phyloP scores from a whole-genome alignment of 1,140 invertebrate genomes.

The Paramacrobiotus metropolitanus region DNA sequence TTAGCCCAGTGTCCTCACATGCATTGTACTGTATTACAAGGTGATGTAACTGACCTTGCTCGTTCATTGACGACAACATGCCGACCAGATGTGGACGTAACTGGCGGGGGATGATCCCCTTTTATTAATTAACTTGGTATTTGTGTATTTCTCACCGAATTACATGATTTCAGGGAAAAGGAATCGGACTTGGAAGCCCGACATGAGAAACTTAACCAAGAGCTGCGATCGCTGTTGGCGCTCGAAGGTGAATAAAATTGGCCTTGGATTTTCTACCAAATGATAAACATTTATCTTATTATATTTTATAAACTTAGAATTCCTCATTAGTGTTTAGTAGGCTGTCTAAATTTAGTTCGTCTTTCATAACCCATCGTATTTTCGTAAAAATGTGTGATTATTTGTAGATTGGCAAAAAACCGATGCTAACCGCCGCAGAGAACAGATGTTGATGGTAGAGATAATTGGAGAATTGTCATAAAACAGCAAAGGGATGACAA shows the following conservation, averaged over 20 bases:
- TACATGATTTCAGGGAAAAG: conserved; percentile 24
- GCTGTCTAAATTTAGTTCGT: not conserved
- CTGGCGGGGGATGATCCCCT: too few relatives aligned
- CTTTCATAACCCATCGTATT: not conserved
- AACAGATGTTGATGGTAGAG: conserved; percentile 20
- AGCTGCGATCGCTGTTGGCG: conserved; percentile 22
- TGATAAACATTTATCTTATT: too few relatives aligned
- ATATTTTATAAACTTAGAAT: too few relatives aligned
- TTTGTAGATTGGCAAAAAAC: conserved; percentile 23
- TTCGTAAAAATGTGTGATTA: not conserved
- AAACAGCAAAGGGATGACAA: too few relatives aligned
- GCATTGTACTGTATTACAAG: too few relatives aligned
- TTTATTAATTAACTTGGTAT: too few relatives aligned
- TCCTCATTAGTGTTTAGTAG: too few relatives aligned
- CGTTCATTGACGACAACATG: too few relatives aligned
- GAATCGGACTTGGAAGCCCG: conserved; percentile 23
- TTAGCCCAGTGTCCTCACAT: too few relatives aligned
- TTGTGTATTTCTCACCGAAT: not conserved
- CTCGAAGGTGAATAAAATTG: conserved; percentile 21
- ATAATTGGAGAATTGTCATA: conserved; percentile 16
- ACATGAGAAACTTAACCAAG: conserved; percentile 22
- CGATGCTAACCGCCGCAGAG: conserved; percentile 21
- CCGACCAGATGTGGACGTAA: too few relatives aligned
- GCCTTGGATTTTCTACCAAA: not conserved
- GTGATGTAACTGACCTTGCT: too few relatives aligned